phyloP scores from a whole-genome alignment of 2,113 vertebrate genomes.

The Corapipo altera region DNA sequence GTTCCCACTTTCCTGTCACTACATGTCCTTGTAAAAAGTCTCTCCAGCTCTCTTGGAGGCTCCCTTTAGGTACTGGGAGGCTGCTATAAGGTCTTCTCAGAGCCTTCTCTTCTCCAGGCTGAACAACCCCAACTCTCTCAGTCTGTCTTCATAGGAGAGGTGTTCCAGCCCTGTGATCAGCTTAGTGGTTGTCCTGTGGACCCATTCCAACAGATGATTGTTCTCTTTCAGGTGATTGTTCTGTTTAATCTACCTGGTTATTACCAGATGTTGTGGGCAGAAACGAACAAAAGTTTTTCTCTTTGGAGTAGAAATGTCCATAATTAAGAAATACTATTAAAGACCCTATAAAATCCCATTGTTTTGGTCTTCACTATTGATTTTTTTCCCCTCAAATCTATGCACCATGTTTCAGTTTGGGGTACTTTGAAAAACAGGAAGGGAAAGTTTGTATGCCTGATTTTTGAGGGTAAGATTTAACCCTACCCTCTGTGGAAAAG shows the following conservation, averaged over 20 bases:
- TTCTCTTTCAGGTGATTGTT: not conserved
- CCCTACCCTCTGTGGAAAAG: not conserved
- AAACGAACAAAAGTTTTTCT: not conserved
- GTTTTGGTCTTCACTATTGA: not conserved
- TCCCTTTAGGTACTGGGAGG: too few relatives aligned
- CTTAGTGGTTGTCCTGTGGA: not conserved
- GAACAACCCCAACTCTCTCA: too few relatives aligned
- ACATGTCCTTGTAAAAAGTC: not conserved
- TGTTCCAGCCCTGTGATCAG: not conserved
- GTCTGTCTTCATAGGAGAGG: not conserved
- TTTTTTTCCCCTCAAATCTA: fast-evolving
- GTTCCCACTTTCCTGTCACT: too few relatives aligned
- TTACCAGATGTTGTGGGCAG: not conserved
- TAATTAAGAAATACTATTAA: not conserved
- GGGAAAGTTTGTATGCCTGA: not conserved
- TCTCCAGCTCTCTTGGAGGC: not conserved
- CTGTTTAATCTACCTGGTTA: not conserved
- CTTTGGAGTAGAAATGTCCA: not conserved
- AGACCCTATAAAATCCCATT: not conserved
- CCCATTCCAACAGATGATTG: not conserved
- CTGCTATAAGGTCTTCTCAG: not conserved
- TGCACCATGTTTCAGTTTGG: fast-evolving
- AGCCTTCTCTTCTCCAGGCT: not conserved
- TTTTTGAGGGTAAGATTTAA: not conserved
- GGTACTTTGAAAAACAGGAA: not conserved